Evolutionary conservation across 2,113 vertebrate genomes (phyloP).

Genomic region (Pterocles orientalis): DNA sequence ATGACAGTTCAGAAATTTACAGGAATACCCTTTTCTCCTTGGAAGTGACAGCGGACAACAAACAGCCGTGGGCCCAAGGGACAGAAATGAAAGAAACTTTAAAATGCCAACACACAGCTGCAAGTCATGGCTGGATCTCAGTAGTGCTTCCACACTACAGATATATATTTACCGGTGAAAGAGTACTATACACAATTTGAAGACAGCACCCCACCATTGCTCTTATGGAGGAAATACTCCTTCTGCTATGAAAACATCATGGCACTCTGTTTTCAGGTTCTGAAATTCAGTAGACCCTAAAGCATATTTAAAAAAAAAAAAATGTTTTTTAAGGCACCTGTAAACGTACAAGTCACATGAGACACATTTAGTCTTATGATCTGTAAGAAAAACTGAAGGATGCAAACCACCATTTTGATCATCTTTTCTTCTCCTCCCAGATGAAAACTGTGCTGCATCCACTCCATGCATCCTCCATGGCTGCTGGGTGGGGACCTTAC

Average conservation of each 20-base stretch:
- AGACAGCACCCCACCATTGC: not conserved
- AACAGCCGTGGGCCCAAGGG: not conserved
- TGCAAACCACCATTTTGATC: not conserved
- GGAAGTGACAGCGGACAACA: constrained; percentile 7
- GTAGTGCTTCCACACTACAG: not conserved
- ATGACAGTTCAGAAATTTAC: constrained; percentile 31
- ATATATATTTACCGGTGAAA: not conserved
- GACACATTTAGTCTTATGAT: not conserved
- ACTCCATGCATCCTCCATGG: too few species aligned
- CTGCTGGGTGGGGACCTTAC: not conserved
- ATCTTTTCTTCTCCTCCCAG: not conserved
- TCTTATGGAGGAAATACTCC: not conserved
- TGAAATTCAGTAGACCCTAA: not conserved
- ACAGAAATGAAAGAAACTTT: not conserved
- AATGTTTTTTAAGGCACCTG: not conserved
- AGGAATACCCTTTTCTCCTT: constrained; percentile 23
- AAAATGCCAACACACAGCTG: not conserved
- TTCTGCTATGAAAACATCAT: not conserved
- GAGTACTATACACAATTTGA: not conserved
- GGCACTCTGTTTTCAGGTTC: not conserved
- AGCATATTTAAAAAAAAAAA: not conserved
- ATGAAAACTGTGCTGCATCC: not conserved
- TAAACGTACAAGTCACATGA: not conserved
- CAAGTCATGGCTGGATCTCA: not conserved
- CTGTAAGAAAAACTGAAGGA: not conserved